phyloP scores from a whole-genome alignment of 1,140 invertebrate species.

The Linepithema humile region DNA sequence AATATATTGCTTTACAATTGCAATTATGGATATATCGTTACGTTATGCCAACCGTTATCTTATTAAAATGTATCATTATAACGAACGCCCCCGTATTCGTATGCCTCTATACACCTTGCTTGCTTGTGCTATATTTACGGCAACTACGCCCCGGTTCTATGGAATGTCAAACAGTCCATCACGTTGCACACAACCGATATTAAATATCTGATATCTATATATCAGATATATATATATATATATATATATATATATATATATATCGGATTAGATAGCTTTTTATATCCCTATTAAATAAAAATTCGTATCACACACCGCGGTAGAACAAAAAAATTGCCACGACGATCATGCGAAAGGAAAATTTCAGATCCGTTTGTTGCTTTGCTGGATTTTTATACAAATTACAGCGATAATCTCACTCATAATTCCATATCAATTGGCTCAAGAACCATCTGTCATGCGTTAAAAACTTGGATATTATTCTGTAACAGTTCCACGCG shows the following conservation, averaged over 20 bases:
- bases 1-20: background rate
- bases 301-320: background rate
- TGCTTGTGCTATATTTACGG: constrained; percentile 25
- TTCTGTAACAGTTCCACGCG: background rate
- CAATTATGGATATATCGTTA: constrained; percentile 1
- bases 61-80: constrained; percentile 50
- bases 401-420: no score
- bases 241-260: no score
- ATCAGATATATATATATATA: background rate
- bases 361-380: no score
- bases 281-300: background rate
- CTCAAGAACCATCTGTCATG: background rate
- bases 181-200: background rate
- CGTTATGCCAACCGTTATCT: constrained; percentile 11
- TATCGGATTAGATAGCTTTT: background rate
- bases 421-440: background rate
- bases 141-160: constrained; percentile 18
- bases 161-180: constrained; percentile 40
- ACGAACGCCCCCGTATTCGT: constrained; percentile 25
- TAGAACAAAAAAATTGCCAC: background rate
- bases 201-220: background rate
- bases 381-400: background rate
- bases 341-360: background rate
- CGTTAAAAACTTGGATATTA: background rate
- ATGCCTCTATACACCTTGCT: constrained; percentile 25